phyloP scores from a whole-genome alignment of 2,888 invertebrate genomes.

The Schrankia costaestrigalis region DNA sequence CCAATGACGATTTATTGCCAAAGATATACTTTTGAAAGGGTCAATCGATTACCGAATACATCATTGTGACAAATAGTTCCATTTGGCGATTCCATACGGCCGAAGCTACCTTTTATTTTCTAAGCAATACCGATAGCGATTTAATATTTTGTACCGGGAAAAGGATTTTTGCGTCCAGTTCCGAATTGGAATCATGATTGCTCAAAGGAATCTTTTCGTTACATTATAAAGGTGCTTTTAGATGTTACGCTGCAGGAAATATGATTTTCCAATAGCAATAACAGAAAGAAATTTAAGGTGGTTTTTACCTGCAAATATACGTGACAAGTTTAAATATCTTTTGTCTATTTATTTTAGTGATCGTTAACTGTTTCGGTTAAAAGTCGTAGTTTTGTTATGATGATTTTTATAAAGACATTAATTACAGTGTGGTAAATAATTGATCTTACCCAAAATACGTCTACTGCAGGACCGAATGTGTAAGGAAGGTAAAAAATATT shows the following conservation, averaged over 20 bases:
- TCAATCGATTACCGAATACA: conserved; percentile 47
- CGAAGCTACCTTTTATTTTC: conserved; percentile 42
- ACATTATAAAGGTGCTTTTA: conserved; percentile 21
- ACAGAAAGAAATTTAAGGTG: too few relatives aligned
- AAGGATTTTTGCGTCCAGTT: conserved; percentile 32
- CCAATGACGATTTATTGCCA: conserved; percentile 43
- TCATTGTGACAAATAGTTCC: conserved; percentile 53
- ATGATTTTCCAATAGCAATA: too few relatives aligned
- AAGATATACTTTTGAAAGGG: conserved; percentile 37
- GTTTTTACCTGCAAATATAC: too few relatives aligned
- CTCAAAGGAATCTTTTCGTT: conserved; percentile 34
- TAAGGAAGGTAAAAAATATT: too few relatives aligned
- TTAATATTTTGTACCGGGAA: conserved; percentile 36
- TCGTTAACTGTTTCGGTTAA: too few relatives aligned
- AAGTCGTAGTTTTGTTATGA: too few relatives aligned
- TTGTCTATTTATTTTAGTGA: too few relatives aligned
- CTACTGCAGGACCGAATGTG: too few relatives aligned
- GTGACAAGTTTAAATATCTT: too few relatives aligned
- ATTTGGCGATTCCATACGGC: conserved; percentile 45
- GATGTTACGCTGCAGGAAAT: not conserved
- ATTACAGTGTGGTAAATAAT: too few relatives aligned
- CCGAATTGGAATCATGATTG: conserved; percentile 32
- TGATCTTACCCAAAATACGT: too few relatives aligned
- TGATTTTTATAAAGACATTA: too few relatives aligned
- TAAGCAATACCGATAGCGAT: conserved; percentile 28